These are phyloP conservation scores for Trochalopteron elliotii DNA, from an alignment of 2,113 vertebrate species.

Conservation along the genomic window DNA sequence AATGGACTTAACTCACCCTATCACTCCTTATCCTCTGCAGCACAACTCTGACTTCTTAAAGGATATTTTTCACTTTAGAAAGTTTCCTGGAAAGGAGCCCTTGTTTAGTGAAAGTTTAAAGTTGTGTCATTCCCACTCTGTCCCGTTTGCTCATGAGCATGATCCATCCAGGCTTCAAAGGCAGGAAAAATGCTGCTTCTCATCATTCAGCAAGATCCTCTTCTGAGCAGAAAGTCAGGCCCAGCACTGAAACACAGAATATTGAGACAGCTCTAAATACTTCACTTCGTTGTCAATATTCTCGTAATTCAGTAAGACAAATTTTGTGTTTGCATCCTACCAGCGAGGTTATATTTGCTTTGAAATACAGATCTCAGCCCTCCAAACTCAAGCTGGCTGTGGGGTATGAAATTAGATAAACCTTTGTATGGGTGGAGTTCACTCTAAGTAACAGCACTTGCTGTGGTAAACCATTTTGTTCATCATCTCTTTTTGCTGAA, in stretches of 20 bases:
- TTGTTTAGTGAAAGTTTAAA: neutral
- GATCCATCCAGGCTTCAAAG: neutral
- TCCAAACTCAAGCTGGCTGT: neutral
- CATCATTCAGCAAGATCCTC: too few species aligned
- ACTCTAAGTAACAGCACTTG: conserved; percentile 46
- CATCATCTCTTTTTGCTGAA: conserved; percentile 74
- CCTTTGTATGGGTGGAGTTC: conserved; percentile 68
- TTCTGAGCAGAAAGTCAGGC: neutral
- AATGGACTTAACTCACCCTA: neutral
- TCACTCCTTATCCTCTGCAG: neutral
- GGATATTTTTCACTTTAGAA: neutral
- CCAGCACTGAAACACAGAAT: neutral
- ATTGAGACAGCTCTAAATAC: neutral
- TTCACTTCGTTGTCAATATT: neutral
- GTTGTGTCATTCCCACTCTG: neutral
- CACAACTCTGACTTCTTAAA: neutral
- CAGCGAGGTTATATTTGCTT: neutral
- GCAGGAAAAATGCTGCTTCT: neutral
- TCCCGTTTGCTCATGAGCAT: neutral
- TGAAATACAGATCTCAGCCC: neutral
- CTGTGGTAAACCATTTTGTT: conserved; percentile 74
- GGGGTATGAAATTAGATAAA: conserved; percentile 49
- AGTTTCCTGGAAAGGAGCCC: neutral
- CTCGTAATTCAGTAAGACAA: neutral
- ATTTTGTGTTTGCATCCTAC: neutral